Percentiles rank a stretch among this genome's conserved stretches.
Evolutionary conservation across 2,797 vertebrate genomes (phyloP).

Genomic region (Artibeus lituratus): DNA sequence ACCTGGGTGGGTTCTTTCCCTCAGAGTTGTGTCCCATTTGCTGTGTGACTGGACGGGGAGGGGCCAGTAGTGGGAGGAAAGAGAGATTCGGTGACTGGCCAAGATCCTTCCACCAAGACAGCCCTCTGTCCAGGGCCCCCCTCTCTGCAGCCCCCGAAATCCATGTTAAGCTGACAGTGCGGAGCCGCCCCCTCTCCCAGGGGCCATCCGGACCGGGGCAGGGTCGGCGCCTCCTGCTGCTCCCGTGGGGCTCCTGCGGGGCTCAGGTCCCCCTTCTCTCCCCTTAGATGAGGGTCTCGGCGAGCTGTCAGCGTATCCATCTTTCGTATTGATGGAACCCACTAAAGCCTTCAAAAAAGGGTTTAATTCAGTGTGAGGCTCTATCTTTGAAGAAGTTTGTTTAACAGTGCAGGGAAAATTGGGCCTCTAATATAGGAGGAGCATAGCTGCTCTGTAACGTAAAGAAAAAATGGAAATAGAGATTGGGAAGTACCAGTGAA

Average conservation of each 20-base stretch:
- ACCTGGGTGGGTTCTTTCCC: neutral
- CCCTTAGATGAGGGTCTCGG: neutral
- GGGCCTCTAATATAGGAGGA: constrained; percentile 6
- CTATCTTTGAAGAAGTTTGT: constrained; percentile 42
- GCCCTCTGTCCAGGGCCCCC: neutral
- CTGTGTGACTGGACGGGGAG: neutral
- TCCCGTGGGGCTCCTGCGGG: fast-evolving
- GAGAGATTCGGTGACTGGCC: fast-evolving
- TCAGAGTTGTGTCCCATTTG: neutral
- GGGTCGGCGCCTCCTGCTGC: neutral
- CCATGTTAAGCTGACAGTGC: neutral
- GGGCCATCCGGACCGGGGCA: fast-evolving
- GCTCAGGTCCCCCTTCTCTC: neutral
- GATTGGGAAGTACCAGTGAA: fast-evolving
- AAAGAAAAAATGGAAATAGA: neutral
- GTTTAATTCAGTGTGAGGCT: constrained; percentile 44
- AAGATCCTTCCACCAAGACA: neutral
- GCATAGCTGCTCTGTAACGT: neutral
- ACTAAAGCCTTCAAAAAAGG: constrained; percentile 45
- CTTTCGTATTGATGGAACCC: constrained; percentile 61
- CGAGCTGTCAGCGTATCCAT: constrained; percentile 23
- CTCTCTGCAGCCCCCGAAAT: neutral
- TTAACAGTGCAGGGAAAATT: constrained; percentile 56
- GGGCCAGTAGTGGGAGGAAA: neutral
- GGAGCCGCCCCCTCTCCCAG: fast-evolving